phyloP scores from a whole-genome alignment of 2,113 vertebrate species.

The Amia ocellicauda region DNA sequence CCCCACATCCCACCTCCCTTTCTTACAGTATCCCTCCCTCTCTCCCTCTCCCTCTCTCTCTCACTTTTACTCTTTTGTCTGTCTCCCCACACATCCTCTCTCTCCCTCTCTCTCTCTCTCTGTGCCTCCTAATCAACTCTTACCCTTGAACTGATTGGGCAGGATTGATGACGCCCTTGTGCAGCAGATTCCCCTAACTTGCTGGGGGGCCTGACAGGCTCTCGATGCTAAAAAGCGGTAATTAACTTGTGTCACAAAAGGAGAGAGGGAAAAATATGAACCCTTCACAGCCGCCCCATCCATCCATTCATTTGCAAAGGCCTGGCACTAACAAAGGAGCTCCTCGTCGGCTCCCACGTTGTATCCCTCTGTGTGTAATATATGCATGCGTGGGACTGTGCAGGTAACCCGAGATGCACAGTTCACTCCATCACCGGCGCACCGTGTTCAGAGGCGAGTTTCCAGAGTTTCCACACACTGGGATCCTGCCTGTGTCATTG shows the following conservation, averaged over 20 bases:
- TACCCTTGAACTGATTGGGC: slow-evolving; percentile 40
- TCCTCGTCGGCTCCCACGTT: neutral
- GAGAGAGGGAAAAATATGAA: slow-evolving; percentile 16
- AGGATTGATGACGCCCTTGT: slow-evolving; percentile 27
- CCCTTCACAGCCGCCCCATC: neutral
- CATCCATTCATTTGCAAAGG: slow-evolving; percentile 29
- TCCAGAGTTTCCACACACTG: too few relatives aligned
- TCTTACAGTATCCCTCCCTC: too few relatives aligned
- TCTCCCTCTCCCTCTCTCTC: too few relatives aligned
- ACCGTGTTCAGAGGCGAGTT: too few relatives aligned
- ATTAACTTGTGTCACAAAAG: slow-evolving; percentile 23
- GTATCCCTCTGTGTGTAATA: too few relatives aligned
- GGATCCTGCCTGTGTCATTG: too few relatives aligned
- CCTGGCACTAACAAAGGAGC: slow-evolving; percentile 18
- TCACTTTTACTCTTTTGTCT: too few relatives aligned
- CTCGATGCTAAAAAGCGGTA: slow-evolving; percentile 5
- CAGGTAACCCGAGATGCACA: too few relatives aligned
- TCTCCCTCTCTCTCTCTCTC: neutral
- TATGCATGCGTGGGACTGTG: too few relatives aligned
- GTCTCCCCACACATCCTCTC: too few relatives aligned
- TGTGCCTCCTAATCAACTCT: slow-evolving; percentile 5
- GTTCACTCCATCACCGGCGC: too few relatives aligned
- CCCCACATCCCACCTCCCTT: too few relatives aligned
- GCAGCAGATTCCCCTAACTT: neutral
- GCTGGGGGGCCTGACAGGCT: neutral